Percentiles rank a stretch among this genome's conserved stretches.
Conservation (phyloP, 2,797 vertebrate genomes). For the Euphonia xanthogaster region DNA sequence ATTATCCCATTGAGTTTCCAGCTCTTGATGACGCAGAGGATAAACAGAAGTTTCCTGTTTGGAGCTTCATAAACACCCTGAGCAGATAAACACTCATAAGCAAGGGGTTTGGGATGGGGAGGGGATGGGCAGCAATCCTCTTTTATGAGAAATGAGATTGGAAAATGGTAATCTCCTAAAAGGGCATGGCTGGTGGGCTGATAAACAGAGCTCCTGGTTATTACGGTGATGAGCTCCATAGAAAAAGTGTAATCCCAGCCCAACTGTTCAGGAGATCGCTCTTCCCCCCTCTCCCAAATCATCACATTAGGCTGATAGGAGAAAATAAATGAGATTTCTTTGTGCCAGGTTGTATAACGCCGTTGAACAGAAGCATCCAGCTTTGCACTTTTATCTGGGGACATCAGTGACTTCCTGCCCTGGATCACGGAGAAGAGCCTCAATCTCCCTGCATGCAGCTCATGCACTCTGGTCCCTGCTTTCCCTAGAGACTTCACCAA, state of each 20-base stretch:
- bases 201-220: slow-evolving; percentile 75
- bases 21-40: slow-evolving; percentile 57
- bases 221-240: slow-evolving; percentile 70
- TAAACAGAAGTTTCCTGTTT: slow-evolving; percentile 56
- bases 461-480: background rate
- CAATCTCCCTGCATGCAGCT: background rate
- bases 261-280: slow-evolving; percentile 63
- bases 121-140: slow-evolving; percentile 73
- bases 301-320: slow-evolving; percentile 74
- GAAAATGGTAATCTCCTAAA: slow-evolving; percentile 79
- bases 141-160: slow-evolving; percentile 80
- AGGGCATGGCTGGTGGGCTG: slow-evolving; percentile 70
- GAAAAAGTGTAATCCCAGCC: slow-evolving; percentile 72
- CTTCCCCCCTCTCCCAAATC: slow-evolving; percentile 43
- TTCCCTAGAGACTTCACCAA: background rate
- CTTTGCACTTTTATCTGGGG: slow-evolving; percentile 17
- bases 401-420: background rate
- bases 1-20: slow-evolving; percentile 49
- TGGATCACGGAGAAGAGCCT: background rate
- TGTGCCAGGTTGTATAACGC: slow-evolving; percentile 52
- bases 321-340: slow-evolving; percentile 57
- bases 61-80: slow-evolving; percentile 49
- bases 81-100: slow-evolving; percentile 56
- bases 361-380: slow-evolving; percentile 23
- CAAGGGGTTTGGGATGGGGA: background rate